phyloP scores from a whole-genome alignment of 2,888 invertebrate genomes.

The Dimorphilus gyrociliatus region DNA sequence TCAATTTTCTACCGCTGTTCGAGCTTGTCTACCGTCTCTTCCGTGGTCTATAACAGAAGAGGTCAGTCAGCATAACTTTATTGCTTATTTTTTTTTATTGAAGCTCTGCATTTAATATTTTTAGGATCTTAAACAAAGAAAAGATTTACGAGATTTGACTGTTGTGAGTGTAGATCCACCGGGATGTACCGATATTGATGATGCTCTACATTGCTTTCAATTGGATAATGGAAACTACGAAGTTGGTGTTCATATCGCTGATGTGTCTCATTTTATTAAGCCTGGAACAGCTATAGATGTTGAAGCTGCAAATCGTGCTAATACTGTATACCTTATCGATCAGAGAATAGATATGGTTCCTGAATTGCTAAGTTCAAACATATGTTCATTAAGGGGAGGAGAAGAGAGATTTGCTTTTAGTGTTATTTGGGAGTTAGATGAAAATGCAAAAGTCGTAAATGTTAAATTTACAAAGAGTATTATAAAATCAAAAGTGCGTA shows the following conservation, averaged over 20 bases:
- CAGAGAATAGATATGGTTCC: constrained; percentile 44
- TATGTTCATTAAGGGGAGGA: constrained; percentile 78
- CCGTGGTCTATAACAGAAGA: constrained; percentile 75
- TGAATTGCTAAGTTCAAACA: constrained; percentile 76
- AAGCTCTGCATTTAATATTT: no score
- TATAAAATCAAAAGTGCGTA: constrained; percentile 47
- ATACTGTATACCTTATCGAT: constrained; percentile 89
- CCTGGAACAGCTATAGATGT: constrained; percentile 78
- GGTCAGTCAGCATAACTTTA: constrained; percentile 43
- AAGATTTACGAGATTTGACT: constrained; percentile 64
- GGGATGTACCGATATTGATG: constrained; percentile 97
- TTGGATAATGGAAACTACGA: constrained; percentile 57
- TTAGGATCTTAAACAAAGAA: constrained; percentile 48
- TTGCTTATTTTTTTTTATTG: no score
- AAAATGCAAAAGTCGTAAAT: constrained; percentile 55
- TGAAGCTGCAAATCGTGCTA: constrained; percentile 81
- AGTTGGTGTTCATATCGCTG: constrained; percentile 95
- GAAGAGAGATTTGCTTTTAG: constrained; percentile 69
- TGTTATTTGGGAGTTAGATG: constrained; percentile 79
- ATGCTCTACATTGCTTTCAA: constrained; percentile 74
- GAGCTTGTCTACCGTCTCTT: constrained; percentile 69
- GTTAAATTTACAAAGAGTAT: constrained; percentile 79
- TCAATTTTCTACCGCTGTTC: constrained; percentile 80
- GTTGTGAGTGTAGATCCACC: constrained; percentile 95
- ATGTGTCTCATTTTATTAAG: constrained; percentile 89